A percentile compares a stretch with the other conserved stretches of the same genome.
phyloP scores from a whole-genome alignment of 2,113 vertebrate species.

The Paradisaea rubra region DNA sequence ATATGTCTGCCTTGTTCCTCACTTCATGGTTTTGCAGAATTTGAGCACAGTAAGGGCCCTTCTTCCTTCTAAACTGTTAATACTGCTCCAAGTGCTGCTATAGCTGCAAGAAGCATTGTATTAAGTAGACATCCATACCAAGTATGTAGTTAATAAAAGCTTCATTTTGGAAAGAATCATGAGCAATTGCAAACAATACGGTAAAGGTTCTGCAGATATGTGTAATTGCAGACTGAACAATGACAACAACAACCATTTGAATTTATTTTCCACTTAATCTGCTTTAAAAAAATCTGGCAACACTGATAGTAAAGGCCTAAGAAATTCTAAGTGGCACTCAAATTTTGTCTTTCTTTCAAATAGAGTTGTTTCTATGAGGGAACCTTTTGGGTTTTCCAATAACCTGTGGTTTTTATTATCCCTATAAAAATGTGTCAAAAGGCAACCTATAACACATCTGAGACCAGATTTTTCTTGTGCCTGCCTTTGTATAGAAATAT shows the following conservation, averaged over 20 bases:
- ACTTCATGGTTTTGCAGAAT: not conserved
- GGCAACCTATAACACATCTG: not conserved
- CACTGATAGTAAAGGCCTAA: not conserved
- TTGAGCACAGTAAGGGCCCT: not conserved
- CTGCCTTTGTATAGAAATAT: not conserved
- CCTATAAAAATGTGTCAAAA: not conserved
- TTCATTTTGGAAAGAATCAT: not conserved
- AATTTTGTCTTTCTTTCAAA: not conserved
- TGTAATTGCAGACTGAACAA: not conserved
- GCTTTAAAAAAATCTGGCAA: not conserved
- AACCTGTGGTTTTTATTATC: not conserved
- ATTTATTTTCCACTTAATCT: not conserved
- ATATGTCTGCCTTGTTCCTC: not conserved
- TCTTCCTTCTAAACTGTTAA: not conserved
- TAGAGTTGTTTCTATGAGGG: not conserved
- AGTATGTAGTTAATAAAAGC: not conserved
- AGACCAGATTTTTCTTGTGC: not conserved
- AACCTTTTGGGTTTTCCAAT: not conserved
- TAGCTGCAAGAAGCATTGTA: not conserved
- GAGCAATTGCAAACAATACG: not conserved
- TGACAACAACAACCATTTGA: not conserved
- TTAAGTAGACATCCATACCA: not conserved
- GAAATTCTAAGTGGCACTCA: not conserved
- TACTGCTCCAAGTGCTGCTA: not conserved
- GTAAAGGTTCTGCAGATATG: not conserved